Evolutionary conservation across 2,797 vertebrate genomes (phyloP), one percentile per base, ranked within the genome.

Genomic region (Falco berigora): DNA sequence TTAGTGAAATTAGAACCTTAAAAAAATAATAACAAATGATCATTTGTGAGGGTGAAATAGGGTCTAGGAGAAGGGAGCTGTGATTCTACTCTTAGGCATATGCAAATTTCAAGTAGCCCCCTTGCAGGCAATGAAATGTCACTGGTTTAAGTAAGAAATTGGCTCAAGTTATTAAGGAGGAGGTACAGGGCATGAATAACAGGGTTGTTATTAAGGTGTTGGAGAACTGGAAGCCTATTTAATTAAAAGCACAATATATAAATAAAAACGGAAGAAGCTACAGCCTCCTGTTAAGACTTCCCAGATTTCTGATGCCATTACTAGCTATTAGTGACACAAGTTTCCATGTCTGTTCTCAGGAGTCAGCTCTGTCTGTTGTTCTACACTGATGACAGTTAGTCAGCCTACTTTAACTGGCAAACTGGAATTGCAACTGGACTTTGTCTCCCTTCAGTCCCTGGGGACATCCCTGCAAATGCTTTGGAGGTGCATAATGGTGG

Each of bases 1-100:
- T 97, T 97, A 81, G 96, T 97, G 98, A 96, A 97, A 98, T 98
- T 96, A 97, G 96, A 98, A 92, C 96, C 95, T 96, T 81, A 93
- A 91, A 92, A 74, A 96, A 96, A 96, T 66, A 96, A 92, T 87
- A 97, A 94, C 82, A 94, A 94, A 94, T 38, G 88, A 96, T 20
- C 34, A 40, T 89, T 88, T 62, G 9, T 83, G 66, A 90, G 47
- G 42, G 55, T 66, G 84, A 78, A 90, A 81, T 20, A 61, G 83
- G 49, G 23, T n/a, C 47, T 86, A 74, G 56, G n/a, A 88, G 64
- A 85, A 92, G 77, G 67, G 28, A 38, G 9, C 6, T 0, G 0
- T 42, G 76, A 67, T 86, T 88, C 71, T 76, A 7, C 19, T n/a
- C 36, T 75, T 53, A 27, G 40, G 20, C 14, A 1, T 21, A 50